Percentiles rank a stretch among this genome's conserved stretches.
Conservation (phyloP, 2,113 vertebrate genomes). For the Orcinus orca region DNA sequence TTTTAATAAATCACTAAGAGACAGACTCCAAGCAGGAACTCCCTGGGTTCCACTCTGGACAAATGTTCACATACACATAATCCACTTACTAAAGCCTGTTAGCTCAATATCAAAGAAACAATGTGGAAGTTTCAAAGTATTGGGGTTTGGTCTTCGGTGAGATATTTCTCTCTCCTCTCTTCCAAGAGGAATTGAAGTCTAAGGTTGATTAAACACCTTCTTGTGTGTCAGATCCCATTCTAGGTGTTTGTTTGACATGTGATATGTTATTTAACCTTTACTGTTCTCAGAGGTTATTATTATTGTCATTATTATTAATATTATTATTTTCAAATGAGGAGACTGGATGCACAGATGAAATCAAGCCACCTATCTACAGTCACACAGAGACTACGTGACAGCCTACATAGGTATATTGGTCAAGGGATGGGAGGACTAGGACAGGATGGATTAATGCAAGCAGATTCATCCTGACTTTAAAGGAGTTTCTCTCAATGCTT, state of each 20-base stretch:
- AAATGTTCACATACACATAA: not conserved
- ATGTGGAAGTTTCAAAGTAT: not conserved
- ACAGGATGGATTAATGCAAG: not conserved
- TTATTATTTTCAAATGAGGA: not conserved
- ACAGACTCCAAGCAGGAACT: not conserved
- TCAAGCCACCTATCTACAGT: not conserved
- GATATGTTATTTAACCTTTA: not conserved
- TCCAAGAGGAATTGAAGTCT: not conserved
- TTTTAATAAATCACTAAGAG: constrained; percentile 25
- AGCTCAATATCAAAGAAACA: not conserved
- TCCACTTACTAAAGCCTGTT: not conserved
- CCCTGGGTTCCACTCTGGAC: not conserved
- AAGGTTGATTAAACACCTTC: not conserved
- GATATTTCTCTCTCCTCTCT: not conserved
- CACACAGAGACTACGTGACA: not conserved
- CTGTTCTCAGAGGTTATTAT: not conserved
- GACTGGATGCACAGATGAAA: not conserved
- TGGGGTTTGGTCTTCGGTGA: not conserved
- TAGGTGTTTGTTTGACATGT: not conserved
- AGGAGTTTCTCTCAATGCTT: not conserved
- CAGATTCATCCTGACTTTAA: not conserved
- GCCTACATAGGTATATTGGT: not conserved
- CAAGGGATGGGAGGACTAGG: not conserved
- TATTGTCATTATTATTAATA: not conserved
- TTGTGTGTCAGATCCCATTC: not conserved